Evolutionary conservation across 2,113 vertebrate species (phyloP).

Genomic region (Spheniscus mendiculus): DNA sequence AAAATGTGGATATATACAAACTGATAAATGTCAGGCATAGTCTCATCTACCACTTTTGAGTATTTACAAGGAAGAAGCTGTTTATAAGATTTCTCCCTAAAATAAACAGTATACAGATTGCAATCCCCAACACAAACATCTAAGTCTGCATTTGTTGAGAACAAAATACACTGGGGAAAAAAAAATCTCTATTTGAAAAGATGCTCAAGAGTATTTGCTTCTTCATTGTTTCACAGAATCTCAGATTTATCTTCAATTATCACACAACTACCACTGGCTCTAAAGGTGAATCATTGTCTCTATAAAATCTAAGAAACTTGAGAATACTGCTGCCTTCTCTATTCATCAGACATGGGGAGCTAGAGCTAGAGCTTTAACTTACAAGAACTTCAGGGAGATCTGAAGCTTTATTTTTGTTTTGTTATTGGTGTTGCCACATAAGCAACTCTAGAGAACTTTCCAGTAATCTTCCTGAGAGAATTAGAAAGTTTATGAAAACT

Average conservation of each 20-base stretch:
- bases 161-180: not conserved
- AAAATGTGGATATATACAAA: not conserved
- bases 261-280: not conserved
- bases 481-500: not conserved
- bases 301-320: conserved; percentile 15
- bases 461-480: not conserved
- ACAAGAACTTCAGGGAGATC: not conserved
- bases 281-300: conserved; percentile 2
- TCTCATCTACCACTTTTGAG: not conserved
- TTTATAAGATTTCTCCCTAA: not conserved
- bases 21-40: not conserved
- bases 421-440: not conserved
- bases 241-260: conserved; percentile 55
- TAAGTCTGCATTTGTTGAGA: not conserved
- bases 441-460: not conserved
- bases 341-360: not conserved
- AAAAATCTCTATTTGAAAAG: not conserved
- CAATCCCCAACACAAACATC: not conserved
- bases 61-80: not conserved
- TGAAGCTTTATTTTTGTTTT: not conserved
- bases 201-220: not conserved
- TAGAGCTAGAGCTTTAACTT: conserved; percentile 2
- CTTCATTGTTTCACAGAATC: not conserved
- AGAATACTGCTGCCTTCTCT: not conserved
- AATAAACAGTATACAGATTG: not conserved